Evolutionary conservation across 2,888 invertebrate genomes (phyloP), one percentile per base, ranked within the genome.

Genomic region (Pardosa pseudoannulata): DNA sequence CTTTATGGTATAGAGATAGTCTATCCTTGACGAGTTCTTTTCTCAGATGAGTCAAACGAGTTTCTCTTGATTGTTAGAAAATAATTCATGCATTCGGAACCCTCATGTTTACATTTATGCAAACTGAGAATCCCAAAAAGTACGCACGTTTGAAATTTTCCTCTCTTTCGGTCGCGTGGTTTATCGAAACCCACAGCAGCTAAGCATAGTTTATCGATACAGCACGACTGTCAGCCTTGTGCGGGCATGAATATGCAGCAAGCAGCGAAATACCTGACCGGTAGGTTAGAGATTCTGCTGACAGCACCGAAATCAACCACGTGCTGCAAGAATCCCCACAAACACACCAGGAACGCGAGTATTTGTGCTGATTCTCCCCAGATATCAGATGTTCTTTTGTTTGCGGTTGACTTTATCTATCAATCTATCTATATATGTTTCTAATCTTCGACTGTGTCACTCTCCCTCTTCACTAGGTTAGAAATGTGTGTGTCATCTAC

Each of bases 211-310:
- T 56, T 56, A 23, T 11, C 56, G 56, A 6, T 62, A 28, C 27
- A 50, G n/a, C n/a, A 6, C 1, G 28, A 13, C 27, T 29, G 31
- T 19, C 29, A 3, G 29, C 6, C 31, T 28, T 16, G 13, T 29
- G 1, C 13, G 23, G 16, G 23, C 23, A 56, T 56, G 56, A 56
- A 56, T 56, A 56, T 56, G 56, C 56, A 56, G 56, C 2, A 56
- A 23, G 13, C 1, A 65, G 29, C 29, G 65, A 13, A 62, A 7
- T 31, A 65, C 29, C 31, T 65, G 65, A 65, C 16, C 65, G 19
- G 28, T 13, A 62, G 62, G 62, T 46, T n/a, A 16, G 9, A 46
- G 56, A 78, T 68, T 78, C 13, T 78, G 78, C 78, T 78, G 78
- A 78, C 56, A 28, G 70, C 29, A 56, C 28, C n/a, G 41, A 64